These are phyloP conservation scores for Fopius arisanus DNA, from an alignment of 1,140 invertebrate species.

Conservation along the genomic window DNA sequence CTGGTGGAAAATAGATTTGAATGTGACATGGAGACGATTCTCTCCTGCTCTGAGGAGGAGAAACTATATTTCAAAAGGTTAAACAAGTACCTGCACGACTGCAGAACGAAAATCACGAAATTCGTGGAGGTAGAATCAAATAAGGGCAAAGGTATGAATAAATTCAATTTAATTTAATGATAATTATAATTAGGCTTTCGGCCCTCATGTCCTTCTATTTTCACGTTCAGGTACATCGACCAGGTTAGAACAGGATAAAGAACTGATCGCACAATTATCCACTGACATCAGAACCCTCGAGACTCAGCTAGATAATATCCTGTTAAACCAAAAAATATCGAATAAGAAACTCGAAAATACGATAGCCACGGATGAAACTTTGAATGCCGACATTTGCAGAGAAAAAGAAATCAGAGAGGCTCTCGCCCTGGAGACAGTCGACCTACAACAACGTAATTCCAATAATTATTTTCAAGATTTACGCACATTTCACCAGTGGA, in stretches of 20 bases:
- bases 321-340: conserved; percentile 41
- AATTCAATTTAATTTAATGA: not conserved
- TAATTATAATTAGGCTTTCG: not conserved
- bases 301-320: conserved; percentile 31
- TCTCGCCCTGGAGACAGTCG: conserved; percentile 45
- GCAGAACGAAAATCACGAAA: not conserved
- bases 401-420: conserved; percentile 37
- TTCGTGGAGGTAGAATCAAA: not conserved
- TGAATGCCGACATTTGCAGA: conserved; percentile 30
- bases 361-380: conserved; percentile 29
- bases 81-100: not conserved
- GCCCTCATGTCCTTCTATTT: not conserved
- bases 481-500: not conserved
- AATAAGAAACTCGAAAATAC: conserved; percentile 46
- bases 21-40: conserved; percentile 25
- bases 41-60: conserved; percentile 20
- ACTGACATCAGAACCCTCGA: conserved; percentile 32
- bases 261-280: conserved; percentile 35
- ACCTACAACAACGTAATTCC: conserved; percentile 45
- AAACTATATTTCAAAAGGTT: conserved; percentile 29
- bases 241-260: conserved; percentile 21
- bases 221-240: conserved; percentile 35
- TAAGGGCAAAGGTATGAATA: conserved; percentile 24
- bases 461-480: not conserved
- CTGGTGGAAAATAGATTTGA: not conserved